Base-by-base conservation (phyloP, 2,113 vertebrate genomes). In the Orientallactaga bullata region DNA sequence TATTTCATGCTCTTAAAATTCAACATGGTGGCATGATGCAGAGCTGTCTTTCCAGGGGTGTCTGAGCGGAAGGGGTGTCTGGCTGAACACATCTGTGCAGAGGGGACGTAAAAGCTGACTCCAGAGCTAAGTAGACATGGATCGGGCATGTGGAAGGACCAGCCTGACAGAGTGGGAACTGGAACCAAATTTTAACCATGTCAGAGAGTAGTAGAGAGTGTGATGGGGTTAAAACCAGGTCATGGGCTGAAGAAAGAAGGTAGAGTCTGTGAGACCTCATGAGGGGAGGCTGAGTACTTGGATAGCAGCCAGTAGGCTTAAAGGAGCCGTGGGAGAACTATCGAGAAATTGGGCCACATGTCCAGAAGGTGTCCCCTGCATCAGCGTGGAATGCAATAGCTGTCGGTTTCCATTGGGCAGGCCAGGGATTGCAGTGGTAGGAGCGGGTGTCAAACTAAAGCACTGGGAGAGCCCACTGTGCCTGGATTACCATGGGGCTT, bases 131-230 rank as follows among this genome's bases (percentile, higher is more conserved):
- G 51, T 7, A 51, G 32, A 10, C 60, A 28, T 30, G 24, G 61
- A 58, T 21, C 1, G 51, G 51, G n/a, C 5, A 1, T 2, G 0
- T 39, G 32, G 17, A 28, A 66, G 17, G 74, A 39, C 2, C 11
- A 2, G 30, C 28, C 16, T 7, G 0, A 8, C 1, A 18, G 42
- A n/a, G 58, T n/a, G 51, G 55, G 16, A 32, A 55, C 2, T 0
- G 37, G 24, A 3, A 0, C 28, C 37, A 35, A 92, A 35, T 23
- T 87, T 65, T 18, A 32, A 61, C 78, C 35, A 7, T 51, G 51
- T 12, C 32, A 3, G 28, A 47, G 21, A 28, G 7, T 26, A 15
- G 9, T 1, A 2, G 26, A 65, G 12, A 2, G 3, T 8, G 3
- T 6, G 10, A n/a, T 3, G 7, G 66, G 32, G 42, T 37, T 61